Evolutionary conservation across 2,888 invertebrate genomes (phyloP), one percentile per base, ranked within the genome.

Genomic region (Nemoura dubitans): DNA sequence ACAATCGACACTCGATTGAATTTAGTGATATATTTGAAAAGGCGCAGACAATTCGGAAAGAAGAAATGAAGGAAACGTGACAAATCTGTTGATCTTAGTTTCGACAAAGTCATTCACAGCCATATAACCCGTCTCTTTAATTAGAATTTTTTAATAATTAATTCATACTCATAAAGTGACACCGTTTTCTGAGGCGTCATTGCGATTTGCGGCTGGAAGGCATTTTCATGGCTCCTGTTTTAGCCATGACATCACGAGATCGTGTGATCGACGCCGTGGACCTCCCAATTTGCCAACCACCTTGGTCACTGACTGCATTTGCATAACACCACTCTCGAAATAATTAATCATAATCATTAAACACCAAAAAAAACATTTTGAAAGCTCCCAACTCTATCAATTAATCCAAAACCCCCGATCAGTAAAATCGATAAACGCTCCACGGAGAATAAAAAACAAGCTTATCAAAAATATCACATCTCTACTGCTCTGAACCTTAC

Each of bases 401-500:
- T 59, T 59, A 59, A 59, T 59, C 14, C 59, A 59, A 59, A 59
- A 2, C 36, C n/a, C n/a, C 36, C 36, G 36, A 36, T 36, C 36
- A 36, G 2, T 59, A 59, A 36, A 59, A 59, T 59, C 59, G 59
- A 59, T 59, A 59, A 59, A 21, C 10, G 59, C 36, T 36, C 36
- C 5, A 59, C 2, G 21, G 59, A 21, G 10, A 59, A 59, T 6
- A 36, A 59, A 59, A 59, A 59, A 59, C 14, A 21, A 59, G 59
- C 59, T 59, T 59, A 59, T 59, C 59, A 59, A 59, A 59, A 59
- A 59, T 59, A 59, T 59, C 21, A 59, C 59, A 59, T 59, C 59
- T 59, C 3, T 36, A 59, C n/a, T n/a, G 14, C 59, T 59, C 59
- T n/a, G 21, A 59, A 59, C 59, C 59, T 59, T 21, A 59, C 59